A percentile compares a stretch with the other conserved stretches of the same genome.
Conservation (phyloP, 2,888 invertebrate genomes). For the Macroteleia sp. region DNA sequence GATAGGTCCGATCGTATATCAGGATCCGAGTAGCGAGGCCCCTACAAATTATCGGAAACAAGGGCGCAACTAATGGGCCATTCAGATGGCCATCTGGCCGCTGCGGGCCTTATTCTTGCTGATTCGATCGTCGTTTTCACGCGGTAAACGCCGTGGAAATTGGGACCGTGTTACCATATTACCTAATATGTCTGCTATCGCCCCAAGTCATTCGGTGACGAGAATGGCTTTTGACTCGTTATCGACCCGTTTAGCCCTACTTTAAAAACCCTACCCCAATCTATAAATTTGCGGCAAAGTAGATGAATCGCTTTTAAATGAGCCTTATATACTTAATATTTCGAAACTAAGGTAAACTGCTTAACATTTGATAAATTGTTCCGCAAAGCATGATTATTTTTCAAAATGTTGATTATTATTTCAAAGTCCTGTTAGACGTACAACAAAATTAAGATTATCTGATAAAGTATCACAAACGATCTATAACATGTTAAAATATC, state of each 20-base stretch:
- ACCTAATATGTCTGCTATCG: constrained; percentile 55
- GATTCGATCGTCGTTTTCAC: constrained; percentile 73
- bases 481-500: too few relatives aligned
- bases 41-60: constrained; percentile 82
- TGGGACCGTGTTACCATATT: constrained; percentile 65
- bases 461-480: too few relatives aligned
- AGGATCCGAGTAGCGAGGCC: constrained; percentile 73
- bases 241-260: constrained; percentile 10
- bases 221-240: constrained; percentile 29
- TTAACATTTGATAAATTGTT: too few relatives aligned
- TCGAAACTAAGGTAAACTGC: too few relatives aligned
- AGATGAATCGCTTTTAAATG: constrained; percentile 46
- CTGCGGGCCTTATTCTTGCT: constrained; percentile 76
- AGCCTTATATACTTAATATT: too few relatives aligned
- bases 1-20: constrained; percentile 79
- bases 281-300: constrained; percentile 27
- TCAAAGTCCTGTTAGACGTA: too few relatives aligned
- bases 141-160: constrained; percentile 73
- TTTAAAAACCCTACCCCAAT: constrained; percentile 12
- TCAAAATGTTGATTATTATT: too few relatives aligned
- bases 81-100: constrained; percentile 76
- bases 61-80: constrained; percentile 78
- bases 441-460: too few relatives aligned
- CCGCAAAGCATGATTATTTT: too few relatives aligned
- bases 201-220: constrained; percentile 51